Base-by-base conservation (phyloP, 2,797 vertebrate genomes). In the Chromobotia macracanthus region DNA sequence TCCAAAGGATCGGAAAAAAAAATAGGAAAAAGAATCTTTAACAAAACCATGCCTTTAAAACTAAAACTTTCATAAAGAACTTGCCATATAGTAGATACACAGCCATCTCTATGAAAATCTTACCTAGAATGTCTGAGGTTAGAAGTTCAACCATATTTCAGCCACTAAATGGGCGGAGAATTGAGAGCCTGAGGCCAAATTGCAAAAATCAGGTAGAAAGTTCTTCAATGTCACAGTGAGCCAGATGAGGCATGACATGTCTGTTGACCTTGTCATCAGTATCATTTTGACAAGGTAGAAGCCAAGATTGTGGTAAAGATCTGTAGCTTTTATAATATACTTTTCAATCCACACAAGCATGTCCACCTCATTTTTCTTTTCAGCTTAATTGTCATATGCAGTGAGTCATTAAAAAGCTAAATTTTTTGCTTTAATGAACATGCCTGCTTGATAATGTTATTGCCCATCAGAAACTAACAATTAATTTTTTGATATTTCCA, bases 221-320 rank as follows among this genome's bases (percentile, higher is more conserved):
- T 31, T 61, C 56, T 67, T 69, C 48, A 61, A 3, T 74, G 76
- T 79, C 70, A 69, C 31, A 23, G 46, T 64, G 71, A 82, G 65
- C 53, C 28, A 69, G 66, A 82, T 82, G 81, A 79, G 64, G 80
- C 48, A 38, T 68, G 80, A 60, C 80, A 78, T 41, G 63, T 15
- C 63, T 41, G 68, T 31, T 79, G 72, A 82, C 75, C 81, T 73
- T 78, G 70, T 82, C 75, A 69, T 69, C 65, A 64, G 28, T 73
- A 63, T n/a, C 8, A 15, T 67, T 82, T 63, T 61, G 64, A 53
- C 46, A 63, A 58, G 63, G 9, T 10, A 10, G 28, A 53, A 70
- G 41, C 56, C 13, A 10, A 21, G 75, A 77, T 35, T 80, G 72
- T 60, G 79, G 72, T 80, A n/a, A n/a, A n/a, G 64, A 69, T 70